Conservation (phyloP, 2,797 vertebrate species). For the Xerus rutilus region DNA sequence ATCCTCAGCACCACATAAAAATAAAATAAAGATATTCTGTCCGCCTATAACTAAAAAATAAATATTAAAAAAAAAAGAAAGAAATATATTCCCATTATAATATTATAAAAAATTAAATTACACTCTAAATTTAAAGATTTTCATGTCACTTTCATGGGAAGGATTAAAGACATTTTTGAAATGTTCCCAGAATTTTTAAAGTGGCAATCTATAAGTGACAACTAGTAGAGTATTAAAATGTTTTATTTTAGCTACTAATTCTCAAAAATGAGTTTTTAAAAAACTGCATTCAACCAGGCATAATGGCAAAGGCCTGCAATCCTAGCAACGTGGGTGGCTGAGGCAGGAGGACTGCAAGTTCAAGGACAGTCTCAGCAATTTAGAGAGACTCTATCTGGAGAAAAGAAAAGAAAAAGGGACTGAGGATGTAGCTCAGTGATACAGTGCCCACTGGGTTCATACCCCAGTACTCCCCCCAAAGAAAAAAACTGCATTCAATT, state of each 20-base stretch:
- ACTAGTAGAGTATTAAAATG: not conserved
- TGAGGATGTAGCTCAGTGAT: not conserved
- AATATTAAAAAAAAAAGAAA: not conserved
- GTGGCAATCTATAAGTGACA: constrained; percentile 61
- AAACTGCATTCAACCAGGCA: no score
- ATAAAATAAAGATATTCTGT: no score
- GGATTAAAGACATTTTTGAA: constrained; percentile 45
- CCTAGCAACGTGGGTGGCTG: no score
- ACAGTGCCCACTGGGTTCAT: not conserved
- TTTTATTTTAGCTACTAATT: constrained; percentile 48
- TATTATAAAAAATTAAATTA: not conserved
- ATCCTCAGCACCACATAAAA: no score
- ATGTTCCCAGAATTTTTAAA: constrained; percentile 55
- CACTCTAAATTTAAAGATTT: constrained; percentile 43
- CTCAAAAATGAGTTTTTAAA: constrained; percentile 27
- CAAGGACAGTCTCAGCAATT: no score
- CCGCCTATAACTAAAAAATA: no score
- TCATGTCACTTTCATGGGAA: not conserved
- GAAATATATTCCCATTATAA: not conserved
- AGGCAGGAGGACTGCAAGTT: no score
- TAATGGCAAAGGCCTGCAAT: not conserved
- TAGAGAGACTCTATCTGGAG: no score
- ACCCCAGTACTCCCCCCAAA: not conserved
- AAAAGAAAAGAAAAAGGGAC: no score
- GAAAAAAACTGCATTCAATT: constrained; percentile 45